phyloP scores from a whole-genome alignment of 2,113 vertebrate genomes.

The Mormoops blainvillei region DNA sequence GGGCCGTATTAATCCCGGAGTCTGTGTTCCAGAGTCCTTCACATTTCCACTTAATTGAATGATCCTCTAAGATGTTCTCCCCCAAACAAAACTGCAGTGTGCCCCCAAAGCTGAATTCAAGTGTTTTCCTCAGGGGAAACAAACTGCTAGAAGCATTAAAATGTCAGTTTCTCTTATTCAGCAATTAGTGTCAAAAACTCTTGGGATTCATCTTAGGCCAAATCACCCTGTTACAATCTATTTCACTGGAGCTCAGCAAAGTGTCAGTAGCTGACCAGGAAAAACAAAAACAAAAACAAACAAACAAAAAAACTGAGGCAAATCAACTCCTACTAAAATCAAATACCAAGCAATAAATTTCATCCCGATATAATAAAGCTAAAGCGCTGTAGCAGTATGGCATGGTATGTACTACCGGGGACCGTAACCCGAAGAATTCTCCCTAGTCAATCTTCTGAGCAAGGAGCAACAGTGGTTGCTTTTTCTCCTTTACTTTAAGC shows the following conservation, averaged over 20 bases:
- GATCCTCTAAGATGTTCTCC: background rate
- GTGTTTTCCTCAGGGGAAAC: background rate
- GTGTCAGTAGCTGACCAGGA: background rate
- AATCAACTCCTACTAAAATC: background rate
- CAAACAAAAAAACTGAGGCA: background rate
- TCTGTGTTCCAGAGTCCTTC: background rate
- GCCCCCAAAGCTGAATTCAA: background rate
- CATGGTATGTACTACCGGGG: background rate
- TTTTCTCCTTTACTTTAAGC: background rate
- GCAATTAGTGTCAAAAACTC: background rate
- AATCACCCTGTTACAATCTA: background rate
- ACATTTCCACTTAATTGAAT: background rate
- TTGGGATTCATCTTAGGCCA: background rate
- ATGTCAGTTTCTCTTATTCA: background rate
- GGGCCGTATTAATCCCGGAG: background rate
- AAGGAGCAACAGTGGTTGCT: background rate
- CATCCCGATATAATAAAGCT: background rate
- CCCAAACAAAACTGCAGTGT: background rate
- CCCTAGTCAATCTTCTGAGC: background rate
- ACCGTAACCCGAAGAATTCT: background rate
- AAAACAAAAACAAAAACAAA: too few relatives aligned
- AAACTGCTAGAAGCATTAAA: background rate
- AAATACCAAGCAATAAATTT: background rate
- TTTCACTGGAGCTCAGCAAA: background rate
- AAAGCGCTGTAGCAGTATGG: background rate